Conservation (phyloP, 2,797 vertebrate genomes). For the Clarias platycephalus region DNA sequence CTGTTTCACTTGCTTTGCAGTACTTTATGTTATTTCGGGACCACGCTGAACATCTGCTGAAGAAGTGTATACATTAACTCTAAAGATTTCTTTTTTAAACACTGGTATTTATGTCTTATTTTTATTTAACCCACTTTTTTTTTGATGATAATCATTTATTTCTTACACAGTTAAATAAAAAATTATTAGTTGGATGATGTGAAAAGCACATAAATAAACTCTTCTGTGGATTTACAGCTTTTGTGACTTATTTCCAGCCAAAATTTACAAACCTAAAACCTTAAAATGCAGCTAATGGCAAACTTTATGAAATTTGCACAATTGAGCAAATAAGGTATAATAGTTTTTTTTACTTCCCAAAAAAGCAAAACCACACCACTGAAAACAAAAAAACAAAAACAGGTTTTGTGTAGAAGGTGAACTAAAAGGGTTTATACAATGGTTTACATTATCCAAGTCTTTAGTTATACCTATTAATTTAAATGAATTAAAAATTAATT, state of each 20-base stretch:
- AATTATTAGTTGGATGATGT: conserved; percentile 25
- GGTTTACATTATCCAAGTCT: too few relatives aligned
- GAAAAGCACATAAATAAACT: conserved; percentile 51
- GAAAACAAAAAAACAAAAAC: too few relatives aligned
- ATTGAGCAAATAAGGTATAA: too few relatives aligned
- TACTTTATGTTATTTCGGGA: conserved; percentile 14
- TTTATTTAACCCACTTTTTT: conserved; percentile 27
- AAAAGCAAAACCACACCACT: too few relatives aligned
- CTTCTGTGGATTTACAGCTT: conserved; percentile 36
- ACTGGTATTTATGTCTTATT: conserved; percentile 47
- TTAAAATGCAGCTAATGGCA: not conserved
- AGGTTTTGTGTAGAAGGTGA: too few relatives aligned
- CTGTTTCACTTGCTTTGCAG: conserved; percentile 21
- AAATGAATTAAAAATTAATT: too few relatives aligned
- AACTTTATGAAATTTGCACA: not conserved
- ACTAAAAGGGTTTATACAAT: too few relatives aligned
- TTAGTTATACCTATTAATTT: too few relatives aligned
- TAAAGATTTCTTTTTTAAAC: conserved; percentile 11
- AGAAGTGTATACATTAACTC: conserved; percentile 6
- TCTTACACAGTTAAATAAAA: conserved; percentile 22
- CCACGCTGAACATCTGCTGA: conserved; percentile 42
- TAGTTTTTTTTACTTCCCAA: not conserved
- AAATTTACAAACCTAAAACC: not conserved
- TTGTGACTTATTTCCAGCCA: not conserved
- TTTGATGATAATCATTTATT: conserved; percentile 28